Conservation (phyloP, 1,140 invertebrate species). For the Drosophila kikkawai region DNA sequence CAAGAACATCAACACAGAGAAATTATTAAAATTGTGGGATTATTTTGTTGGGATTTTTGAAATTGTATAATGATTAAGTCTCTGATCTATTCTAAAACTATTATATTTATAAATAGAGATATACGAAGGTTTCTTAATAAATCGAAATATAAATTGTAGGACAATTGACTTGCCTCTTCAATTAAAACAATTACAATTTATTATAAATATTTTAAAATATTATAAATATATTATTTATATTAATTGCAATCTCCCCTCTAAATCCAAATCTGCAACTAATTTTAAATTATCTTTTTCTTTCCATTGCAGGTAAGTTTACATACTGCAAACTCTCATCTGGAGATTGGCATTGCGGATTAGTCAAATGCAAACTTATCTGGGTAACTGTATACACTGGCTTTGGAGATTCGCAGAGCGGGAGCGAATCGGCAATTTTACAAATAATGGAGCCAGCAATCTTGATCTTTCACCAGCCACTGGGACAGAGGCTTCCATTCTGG, state of each 20-base stretch:
- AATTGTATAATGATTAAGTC: neutral
- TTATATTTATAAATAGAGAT: neutral
- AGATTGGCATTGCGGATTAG: conserved; percentile 46
- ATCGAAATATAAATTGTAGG: no score
- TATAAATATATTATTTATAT: neutral
- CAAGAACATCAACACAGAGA: conserved; percentile 5
- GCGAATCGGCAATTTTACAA: conserved; percentile 52
- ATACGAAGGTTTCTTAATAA: no score
- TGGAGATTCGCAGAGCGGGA: conserved; percentile 15
- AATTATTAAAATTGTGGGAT: neutral
- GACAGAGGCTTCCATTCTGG: conserved; percentile 41
- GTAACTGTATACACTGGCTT: conserved; percentile 36
- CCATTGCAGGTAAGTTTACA: conserved; percentile 69
- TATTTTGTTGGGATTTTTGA: neutral
- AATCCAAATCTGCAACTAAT: conserved; percentile 27
- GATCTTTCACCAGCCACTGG: conserved; percentile 55
- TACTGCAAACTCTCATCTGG: conserved; percentile 5
- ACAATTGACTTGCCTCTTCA: no score
- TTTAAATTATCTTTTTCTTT: conserved; percentile 35
- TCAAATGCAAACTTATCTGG: conserved; percentile 58
- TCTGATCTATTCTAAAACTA: conserved; percentile 12
- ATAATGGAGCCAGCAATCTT: conserved; percentile 55
- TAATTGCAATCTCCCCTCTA: neutral
- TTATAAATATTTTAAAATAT: neutral
- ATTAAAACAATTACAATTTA: neutral